Percentiles rank a stretch among this genome's conserved stretches.
phyloP scores from a whole-genome alignment of 2,797 vertebrate genomes.

The Gila robusta region DNA sequence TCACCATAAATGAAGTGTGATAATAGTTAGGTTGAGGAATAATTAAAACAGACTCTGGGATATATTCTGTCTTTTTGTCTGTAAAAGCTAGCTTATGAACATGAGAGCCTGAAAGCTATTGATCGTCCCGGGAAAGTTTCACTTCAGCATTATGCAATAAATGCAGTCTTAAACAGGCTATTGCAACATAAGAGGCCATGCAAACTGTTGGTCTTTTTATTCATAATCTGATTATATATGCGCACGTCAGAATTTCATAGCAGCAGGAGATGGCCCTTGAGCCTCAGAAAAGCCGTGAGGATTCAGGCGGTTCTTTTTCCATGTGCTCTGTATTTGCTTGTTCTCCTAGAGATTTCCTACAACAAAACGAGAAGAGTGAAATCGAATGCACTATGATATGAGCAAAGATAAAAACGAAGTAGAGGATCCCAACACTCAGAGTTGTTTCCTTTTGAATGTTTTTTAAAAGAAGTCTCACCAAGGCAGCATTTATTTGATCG shows the following conservation, averaged over 20 bases:
- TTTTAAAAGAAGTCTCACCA: neutral
- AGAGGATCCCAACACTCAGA: neutral
- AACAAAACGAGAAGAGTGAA: neutral
- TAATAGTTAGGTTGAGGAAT: neutral
- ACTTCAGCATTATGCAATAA: conserved; percentile 1
- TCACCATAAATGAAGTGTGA: neutral
- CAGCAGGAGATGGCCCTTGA: conserved; percentile 39
- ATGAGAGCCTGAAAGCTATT: conserved; percentile 25
- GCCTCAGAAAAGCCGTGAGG: conserved; percentile 22
- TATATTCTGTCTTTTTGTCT: neutral
- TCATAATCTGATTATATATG: conserved; percentile 45
- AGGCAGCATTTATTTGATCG: neutral
- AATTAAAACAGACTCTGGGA: conserved; percentile 8
- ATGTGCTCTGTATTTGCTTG: neutral
- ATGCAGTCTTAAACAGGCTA: conserved; percentile 21
- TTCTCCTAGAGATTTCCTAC: conserved; percentile 10
- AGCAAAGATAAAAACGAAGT: neutral
- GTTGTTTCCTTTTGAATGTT: neutral
- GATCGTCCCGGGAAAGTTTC: conserved; percentile 10
- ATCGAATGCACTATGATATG: neutral
- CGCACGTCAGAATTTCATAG: conserved; percentile 27
- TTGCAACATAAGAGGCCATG: conserved; percentile 27
- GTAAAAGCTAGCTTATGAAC: conserved; percentile 6
- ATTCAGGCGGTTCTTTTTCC: conserved; percentile 17
- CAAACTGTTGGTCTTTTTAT: conserved; percentile 46